Evolutionary conservation across 2,113 vertebrate species (phyloP).

Genomic region (rat (Rattus norvegicus)): DNA sequence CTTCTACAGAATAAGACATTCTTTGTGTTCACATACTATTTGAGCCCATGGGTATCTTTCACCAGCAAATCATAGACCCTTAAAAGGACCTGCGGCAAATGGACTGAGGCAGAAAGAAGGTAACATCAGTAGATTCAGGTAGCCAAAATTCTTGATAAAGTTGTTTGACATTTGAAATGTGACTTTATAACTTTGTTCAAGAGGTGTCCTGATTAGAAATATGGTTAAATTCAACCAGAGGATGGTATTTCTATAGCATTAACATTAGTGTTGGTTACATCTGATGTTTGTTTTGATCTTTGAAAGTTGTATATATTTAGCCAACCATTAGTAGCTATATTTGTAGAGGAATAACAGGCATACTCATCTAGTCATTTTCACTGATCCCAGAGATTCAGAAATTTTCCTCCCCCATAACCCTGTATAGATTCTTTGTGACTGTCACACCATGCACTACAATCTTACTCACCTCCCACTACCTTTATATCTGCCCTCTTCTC

Average conservation of each 20-base stretch:
- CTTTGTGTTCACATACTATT: too few species aligned
- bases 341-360: not conserved
- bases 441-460: not conserved
- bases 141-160: not conserved
- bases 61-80: too few species aligned
- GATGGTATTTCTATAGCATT: not conserved
- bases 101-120: not conserved
- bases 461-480: not conserved
- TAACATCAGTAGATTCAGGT: accelerated
- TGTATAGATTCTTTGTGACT: not conserved
- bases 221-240: not conserved
- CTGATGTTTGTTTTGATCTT: not conserved
- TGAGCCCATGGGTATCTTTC: too few species aligned
- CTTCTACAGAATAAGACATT: too few species aligned
- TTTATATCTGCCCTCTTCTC: not conserved
- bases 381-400: not conserved
- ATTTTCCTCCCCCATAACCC: not conserved
- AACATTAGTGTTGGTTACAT: not conserved
- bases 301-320: not conserved
- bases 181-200: not conserved
- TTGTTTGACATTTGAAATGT: not conserved
- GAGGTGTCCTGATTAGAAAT: not conserved
- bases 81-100: not conserved
- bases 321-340: not conserved
- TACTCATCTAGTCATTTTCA: not conserved